A percentile compares a stretch with the other conserved stretches of the same genome.
These are phyloP conservation scores for Podargus strigoides DNA, from an alignment of 2,797 vertebrate genomes.

Conservation along the genomic window DNA sequence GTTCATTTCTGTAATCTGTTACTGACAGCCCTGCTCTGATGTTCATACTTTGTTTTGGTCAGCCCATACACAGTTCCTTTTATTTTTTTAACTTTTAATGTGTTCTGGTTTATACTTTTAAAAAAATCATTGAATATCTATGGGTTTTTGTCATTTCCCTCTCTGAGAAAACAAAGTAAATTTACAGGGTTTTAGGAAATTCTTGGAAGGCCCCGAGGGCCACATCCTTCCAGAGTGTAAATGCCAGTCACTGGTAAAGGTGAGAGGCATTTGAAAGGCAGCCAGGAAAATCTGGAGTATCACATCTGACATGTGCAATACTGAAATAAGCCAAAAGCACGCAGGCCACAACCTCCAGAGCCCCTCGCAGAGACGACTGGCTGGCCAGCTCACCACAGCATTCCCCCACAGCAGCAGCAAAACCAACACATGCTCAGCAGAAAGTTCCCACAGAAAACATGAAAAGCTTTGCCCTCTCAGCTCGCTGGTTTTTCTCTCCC, in stretches of 20 bases:
- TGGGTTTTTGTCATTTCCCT: background rate
- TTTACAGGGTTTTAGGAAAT: background rate
- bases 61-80: no score
- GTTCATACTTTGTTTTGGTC: background rate
- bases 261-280: background rate
- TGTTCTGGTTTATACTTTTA: background rate
- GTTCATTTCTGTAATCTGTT: background rate
- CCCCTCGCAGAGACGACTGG: background rate
- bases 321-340: background rate
- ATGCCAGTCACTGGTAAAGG: background rate
- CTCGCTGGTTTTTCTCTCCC: no score
- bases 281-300: background rate
- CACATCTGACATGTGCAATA: background rate
- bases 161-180: background rate
- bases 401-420: background rate
- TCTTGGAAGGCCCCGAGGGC: background rate
- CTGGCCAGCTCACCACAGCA: background rate
- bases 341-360: background rate
- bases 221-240: background rate
- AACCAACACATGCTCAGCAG: background rate
- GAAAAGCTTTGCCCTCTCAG: background rate
- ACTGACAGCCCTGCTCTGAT: background rate
- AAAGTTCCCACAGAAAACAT: background rate
- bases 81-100: background rate
- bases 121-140: background rate